phyloP scores from a whole-genome alignment of 2,797 vertebrate genomes.

The Alosa sapidissima region DNA sequence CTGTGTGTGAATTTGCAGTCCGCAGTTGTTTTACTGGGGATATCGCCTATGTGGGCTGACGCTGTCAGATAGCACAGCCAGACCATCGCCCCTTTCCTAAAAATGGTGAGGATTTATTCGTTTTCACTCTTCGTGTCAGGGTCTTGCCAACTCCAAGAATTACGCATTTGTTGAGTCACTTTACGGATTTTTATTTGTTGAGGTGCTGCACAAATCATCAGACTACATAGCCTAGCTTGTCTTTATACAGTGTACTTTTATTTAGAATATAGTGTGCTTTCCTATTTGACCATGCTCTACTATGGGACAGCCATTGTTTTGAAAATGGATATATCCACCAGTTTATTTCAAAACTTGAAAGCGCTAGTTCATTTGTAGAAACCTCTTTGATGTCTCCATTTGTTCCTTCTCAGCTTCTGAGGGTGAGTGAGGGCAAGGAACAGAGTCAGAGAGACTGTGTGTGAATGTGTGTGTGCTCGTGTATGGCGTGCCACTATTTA shows the following conservation, averaged over 20 bases:
- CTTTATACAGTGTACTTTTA: background rate
- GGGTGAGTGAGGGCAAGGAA: background rate
- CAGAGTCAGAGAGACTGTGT: background rate
- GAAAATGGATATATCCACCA: background rate
- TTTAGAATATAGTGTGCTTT: background rate
- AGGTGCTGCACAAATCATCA: background rate
- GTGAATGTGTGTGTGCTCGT: conserved; percentile 39
- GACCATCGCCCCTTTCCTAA: conserved; percentile 30
- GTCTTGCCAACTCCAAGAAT: background rate
- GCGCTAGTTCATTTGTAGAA: background rate
- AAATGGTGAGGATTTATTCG: background rate
- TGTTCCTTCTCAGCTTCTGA: background rate
- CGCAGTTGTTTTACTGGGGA: conserved; percentile 45
- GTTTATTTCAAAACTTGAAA: background rate
- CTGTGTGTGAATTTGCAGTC: conserved; percentile 18
- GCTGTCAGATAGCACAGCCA: conserved; percentile 25
- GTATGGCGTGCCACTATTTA: conserved; percentile 10
- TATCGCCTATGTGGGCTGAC: conserved; percentile 34
- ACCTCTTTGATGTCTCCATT: background rate
- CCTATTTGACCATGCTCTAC: background rate
- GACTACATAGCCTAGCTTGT: background rate
- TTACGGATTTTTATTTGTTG: background rate
- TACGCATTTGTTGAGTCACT: background rate
- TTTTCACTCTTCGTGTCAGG: background rate
- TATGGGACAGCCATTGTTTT: background rate